phyloP scores from a whole-genome alignment of 1,140 invertebrate species.

The Pogonomyrmex californicus region DNA sequence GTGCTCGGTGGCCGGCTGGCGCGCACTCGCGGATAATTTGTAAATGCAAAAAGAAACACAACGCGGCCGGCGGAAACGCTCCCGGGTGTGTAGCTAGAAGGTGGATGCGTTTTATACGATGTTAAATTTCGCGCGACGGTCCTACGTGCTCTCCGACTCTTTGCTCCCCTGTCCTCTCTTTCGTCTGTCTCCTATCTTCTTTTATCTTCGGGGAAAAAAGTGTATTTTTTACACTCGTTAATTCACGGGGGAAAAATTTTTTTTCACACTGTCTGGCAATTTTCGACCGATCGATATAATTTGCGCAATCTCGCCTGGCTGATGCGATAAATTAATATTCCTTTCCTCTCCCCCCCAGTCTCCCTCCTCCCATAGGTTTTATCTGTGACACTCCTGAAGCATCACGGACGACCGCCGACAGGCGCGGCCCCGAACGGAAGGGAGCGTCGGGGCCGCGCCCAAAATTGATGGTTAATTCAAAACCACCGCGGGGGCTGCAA shows the following conservation, averaged over 20 bases:
- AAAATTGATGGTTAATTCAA: conserved; percentile 82
- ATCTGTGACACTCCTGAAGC: conserved; percentile 21
- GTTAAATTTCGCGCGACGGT: conserved; percentile 31
- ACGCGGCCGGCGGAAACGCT: background rate
- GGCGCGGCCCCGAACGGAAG: conserved; percentile 50
- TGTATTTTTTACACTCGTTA: background rate
- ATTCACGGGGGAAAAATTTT: background rate
- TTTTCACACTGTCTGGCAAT: background rate
- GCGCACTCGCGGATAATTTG: conserved; percentile 41
- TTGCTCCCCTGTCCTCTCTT: background rate
- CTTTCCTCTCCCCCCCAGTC: background rate
- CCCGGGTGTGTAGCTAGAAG: conserved; percentile 1
- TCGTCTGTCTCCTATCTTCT: background rate
- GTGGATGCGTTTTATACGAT: conserved; percentile 37
- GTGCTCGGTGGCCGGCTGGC: background rate
- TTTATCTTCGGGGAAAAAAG: background rate
- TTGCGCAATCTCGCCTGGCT: background rate
- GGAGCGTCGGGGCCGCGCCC: conserved; percentile 67
- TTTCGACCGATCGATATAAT: background rate
- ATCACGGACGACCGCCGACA: conserved; percentile 33
- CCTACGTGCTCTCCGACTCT: background rate
- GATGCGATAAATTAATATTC: conserved; percentile 59
- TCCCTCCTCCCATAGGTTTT: background rate
- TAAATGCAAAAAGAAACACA: conserved; percentile 42
- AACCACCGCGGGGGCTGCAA: conserved; percentile 75